Conservation (phyloP, 2,797 vertebrate genomes). For the Apogon hyalosoma region DNA sequence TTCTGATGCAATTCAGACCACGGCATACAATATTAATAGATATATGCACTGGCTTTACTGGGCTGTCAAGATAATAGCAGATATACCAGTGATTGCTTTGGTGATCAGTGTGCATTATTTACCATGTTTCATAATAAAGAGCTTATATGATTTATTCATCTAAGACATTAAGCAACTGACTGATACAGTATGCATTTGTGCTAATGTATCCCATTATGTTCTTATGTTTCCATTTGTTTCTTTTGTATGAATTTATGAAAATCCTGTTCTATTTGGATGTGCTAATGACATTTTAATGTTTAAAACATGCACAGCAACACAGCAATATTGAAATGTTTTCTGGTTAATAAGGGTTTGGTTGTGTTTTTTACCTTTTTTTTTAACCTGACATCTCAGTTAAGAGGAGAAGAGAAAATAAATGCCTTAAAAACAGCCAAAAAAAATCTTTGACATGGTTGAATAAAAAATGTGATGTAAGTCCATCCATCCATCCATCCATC, state of each 20-base stretch:
- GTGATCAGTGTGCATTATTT: conserved; percentile 56
- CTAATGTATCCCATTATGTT: neutral
- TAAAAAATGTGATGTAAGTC: conserved; percentile 52
- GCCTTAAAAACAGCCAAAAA: conserved; percentile 6
- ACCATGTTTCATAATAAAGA: conserved; percentile 51
- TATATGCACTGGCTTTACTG: conserved; percentile 27
- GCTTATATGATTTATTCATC: conserved; percentile 60
- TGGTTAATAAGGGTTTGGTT: neutral
- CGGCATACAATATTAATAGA: conserved; percentile 33
- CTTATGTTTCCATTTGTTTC: neutral
- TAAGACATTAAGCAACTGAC: conserved; percentile 30
- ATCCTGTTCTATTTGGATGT: neutral
- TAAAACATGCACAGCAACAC: conserved; percentile 8
- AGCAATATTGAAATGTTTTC: neutral
- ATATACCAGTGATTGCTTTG: conserved; percentile 19
- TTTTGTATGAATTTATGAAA: neutral
- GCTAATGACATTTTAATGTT: neutral
- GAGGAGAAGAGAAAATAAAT: conserved; percentile 4
- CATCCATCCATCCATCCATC: conserved; percentile 37
- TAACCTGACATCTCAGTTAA: conserved; percentile 8
- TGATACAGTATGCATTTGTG: neutral
- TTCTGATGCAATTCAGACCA: conserved; percentile 19
- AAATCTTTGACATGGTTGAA: conserved; percentile 39
- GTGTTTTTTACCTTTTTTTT: neutral
- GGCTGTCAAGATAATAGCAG: conserved; percentile 39